Evolutionary conservation across 2,113 vertebrate genomes (phyloP), one percentile per base, ranked within the genome.

Genomic region (Phyllostomus discolor): DNA sequence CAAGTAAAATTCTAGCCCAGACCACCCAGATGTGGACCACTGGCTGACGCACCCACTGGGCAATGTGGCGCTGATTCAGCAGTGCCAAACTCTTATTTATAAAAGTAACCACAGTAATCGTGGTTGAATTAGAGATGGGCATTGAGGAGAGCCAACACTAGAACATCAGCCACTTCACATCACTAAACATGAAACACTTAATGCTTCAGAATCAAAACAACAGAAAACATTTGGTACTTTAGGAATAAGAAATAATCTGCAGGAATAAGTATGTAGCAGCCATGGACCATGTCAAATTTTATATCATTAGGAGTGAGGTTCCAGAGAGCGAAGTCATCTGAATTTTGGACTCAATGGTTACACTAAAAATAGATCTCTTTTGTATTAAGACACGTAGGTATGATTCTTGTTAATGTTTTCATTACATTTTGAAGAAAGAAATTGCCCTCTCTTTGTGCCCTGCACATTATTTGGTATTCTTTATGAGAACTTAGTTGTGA

Each of bases 371-470:
- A 50, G 31, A 38, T 22, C 12, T 57, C 20, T 73, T 92, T 80
- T 59, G 33, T 19, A 85, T 85, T 72, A 33, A 20, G 87, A 79
- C 1, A 50, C 1, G 2, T 62, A n/a, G 28, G 4, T 90, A 52
- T 20, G 22, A 46, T 43, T 14, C 7, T 11, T 72, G 92, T 93
- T 91, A 88, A 81, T 4, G 5, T 35, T 91, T 94, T 75, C 7
- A 80, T 50, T 52, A 50, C 6, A 70, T 94, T 94, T 95, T 72
- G 28, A 94, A 73, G 52, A 86, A 91, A 84, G 31, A 54, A 81
- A 73, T 80, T 43, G 72, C 14, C 38, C 20, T 90, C 17, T 52
- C 54, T 88, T 48, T 78, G 69, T 54, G 26, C 5, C 59, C 33
- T 19, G 80, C 7, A 24, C n/a, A 70, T 52, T 66, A 48, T 35